Conservation (phyloP, 2,797 vertebrate genomes). For the Eulemur rubriventer region DNA sequence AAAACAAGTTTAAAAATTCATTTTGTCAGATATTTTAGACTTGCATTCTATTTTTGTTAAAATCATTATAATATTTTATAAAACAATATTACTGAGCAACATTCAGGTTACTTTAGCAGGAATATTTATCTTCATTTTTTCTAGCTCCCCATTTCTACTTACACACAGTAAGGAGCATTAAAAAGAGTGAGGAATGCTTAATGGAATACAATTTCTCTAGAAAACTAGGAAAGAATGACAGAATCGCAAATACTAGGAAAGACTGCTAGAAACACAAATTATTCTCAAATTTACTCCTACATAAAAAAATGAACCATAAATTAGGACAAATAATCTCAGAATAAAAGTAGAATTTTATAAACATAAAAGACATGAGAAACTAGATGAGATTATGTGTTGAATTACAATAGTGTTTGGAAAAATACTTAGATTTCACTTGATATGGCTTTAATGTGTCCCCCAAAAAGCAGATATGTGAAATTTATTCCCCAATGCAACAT, state of each 20-base stretch:
- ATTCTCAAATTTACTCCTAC: background rate
- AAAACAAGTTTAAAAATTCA: background rate
- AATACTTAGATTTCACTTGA: background rate
- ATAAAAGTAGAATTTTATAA: background rate
- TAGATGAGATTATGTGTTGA: background rate
- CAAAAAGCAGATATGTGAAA: background rate
- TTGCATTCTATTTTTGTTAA: background rate
- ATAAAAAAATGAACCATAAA: background rate
- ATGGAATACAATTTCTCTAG: background rate
- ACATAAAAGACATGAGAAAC: background rate
- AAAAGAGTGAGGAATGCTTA: background rate
- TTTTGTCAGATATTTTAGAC: background rate
- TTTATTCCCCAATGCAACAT: background rate
- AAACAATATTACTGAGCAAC: background rate
- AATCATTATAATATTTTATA: background rate
- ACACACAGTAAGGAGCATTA: background rate
- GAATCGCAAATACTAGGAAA: background rate
- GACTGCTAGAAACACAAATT: background rate
- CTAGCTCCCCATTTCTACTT: background rate
- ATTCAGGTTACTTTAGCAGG: background rate
- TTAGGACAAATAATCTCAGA: background rate
- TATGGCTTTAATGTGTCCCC: background rate
- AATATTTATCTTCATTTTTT: background rate
- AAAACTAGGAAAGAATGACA: background rate
- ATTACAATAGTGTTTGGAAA: background rate